Percentiles rank a stretch among this genome's conserved stretches.
Evolutionary conservation across 2,113 vertebrate genomes (phyloP).

Genomic region (Strix aluco): DNA sequence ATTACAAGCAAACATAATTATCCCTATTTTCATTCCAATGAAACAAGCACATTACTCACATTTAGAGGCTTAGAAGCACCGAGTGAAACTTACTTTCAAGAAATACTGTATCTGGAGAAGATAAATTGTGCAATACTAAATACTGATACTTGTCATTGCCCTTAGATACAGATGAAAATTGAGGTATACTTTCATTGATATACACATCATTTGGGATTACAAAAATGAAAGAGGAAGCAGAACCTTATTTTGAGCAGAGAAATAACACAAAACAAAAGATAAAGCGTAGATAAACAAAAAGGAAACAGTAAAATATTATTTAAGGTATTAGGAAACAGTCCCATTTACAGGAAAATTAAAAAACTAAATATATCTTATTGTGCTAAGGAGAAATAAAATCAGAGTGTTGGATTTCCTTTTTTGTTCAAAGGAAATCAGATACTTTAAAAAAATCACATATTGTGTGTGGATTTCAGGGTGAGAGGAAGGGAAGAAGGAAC

Average conservation of each 20-base stretch:
- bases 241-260: neutral
- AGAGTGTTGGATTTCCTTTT: neutral
- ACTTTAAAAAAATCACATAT: neutral
- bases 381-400: neutral
- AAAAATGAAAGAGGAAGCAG: neutral
- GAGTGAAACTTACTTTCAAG: neutral
- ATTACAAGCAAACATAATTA: neutral
- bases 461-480: neutral
- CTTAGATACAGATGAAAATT: neutral
- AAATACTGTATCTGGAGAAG: neutral
- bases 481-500: neutral
- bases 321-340: neutral
- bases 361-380: neutral
- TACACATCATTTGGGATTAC: neutral
- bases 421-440: neutral
- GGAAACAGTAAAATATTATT: neutral
- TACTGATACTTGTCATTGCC: neutral
- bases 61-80: neutral
- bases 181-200: neutral
- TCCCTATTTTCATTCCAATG: neutral
- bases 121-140: neutral
- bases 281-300: neutral
- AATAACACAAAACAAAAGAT: neutral
- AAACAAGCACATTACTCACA: neutral
- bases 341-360: neutral